These are phyloP conservation scores for Apantesis nais DNA, from an alignment of 2,888 invertebrate species.

Conservation along the genomic window DNA sequence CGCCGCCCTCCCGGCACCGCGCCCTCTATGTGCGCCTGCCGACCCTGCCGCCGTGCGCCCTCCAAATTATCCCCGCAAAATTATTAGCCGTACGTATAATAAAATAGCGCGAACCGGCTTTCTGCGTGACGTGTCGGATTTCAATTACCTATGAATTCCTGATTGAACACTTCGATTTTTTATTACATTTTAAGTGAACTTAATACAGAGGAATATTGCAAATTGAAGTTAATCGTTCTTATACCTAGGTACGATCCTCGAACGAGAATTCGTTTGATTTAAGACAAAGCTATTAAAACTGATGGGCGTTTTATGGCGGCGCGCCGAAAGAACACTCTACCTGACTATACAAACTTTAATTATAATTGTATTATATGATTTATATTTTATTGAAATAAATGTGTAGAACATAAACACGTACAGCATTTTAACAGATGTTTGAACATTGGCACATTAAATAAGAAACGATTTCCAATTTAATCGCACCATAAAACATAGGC, in stretches of 20 bases:
- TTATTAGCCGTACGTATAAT: slow-evolving; percentile 54
- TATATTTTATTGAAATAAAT: slow-evolving; percentile 32
- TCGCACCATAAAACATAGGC: not conserved
- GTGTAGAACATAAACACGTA: slow-evolving; percentile 1
- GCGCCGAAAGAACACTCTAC: slow-evolving; percentile 22
- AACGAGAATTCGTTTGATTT: slow-evolving; percentile 19
- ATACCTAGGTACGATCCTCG: slow-evolving; percentile 18
- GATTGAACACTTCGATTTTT: slow-evolving; percentile 49
- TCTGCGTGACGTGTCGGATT: slow-evolving; percentile 59
- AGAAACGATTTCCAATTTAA: not conserved
- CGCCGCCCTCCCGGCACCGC: slow-evolving; percentile 26
- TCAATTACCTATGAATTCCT: slow-evolving; percentile 52
- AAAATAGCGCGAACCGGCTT: slow-evolving; percentile 52
- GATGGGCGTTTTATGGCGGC: slow-evolving; percentile 35
- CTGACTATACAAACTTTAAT: slow-evolving; percentile 18
- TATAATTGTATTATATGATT: slow-evolving; percentile 25
- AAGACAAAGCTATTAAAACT: slow-evolving; percentile 37
- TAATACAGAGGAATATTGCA: slow-evolving; percentile 31
- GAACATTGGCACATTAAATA: not conserved
- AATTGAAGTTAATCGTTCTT: slow-evolving; percentile 39
- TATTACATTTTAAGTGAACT: slow-evolving; percentile 42
- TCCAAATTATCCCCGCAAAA: slow-evolving; percentile 57
- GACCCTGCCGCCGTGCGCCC: slow-evolving; percentile 31
- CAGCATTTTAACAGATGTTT: not conserved
- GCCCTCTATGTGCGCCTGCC: slow-evolving; percentile 56